These are phyloP conservation scores for Acanthosepion esculentum DNA, from an alignment of 2,888 invertebrate genomes.

Conservation along the genomic window DNA sequence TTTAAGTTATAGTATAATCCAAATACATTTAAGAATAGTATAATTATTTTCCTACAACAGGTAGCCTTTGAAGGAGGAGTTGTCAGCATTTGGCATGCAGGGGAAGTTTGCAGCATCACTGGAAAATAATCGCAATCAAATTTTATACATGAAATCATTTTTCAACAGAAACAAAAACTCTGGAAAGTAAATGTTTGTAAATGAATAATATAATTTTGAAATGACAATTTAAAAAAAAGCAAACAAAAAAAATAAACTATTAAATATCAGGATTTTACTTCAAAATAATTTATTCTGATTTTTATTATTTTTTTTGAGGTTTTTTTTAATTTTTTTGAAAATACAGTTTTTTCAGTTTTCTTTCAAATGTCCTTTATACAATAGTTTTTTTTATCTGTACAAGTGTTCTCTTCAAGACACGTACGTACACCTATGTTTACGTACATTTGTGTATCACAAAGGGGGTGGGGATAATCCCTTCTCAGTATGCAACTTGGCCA, in stretches of 20 bases:
- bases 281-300: slow-evolving; percentile 48
- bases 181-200: too few relatives aligned
- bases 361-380: not conserved
- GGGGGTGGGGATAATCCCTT: not conserved
- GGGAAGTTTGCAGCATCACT: too few relatives aligned
- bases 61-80: too few relatives aligned
- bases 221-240: not conserved
- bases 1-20: too few relatives aligned
- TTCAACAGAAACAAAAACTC: too few relatives aligned
- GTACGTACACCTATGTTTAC: not conserved
- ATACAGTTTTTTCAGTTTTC: not conserved
- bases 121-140: too few relatives aligned
- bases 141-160: too few relatives aligned
- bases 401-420: not conserved
- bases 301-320: slow-evolving; percentile 17
- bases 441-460: slow-evolving; percentile 22
- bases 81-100: too few relatives aligned
- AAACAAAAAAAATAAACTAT: not conserved
- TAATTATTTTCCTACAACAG: too few relatives aligned
- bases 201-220: too few relatives aligned
- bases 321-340: not conserved
- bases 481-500: slow-evolving; percentile 38
- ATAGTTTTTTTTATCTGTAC: not conserved
- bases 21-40: too few relatives aligned
- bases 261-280: slow-evolving; percentile 24